Conservation (phyloP, 2,888 invertebrate genomes). For the Copidosoma aretas region DNA sequence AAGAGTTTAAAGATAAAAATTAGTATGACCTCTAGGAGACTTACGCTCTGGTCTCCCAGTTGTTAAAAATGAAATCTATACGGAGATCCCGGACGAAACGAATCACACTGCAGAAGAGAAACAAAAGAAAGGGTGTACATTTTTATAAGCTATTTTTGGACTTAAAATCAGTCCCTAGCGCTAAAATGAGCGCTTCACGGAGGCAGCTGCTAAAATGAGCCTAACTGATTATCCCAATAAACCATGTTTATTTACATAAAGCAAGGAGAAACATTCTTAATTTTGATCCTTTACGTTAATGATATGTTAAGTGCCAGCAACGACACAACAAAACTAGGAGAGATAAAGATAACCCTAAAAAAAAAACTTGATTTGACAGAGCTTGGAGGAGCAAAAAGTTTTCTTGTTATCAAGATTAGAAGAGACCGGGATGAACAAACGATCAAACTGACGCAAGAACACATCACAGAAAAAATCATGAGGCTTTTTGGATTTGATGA, state of each 20-base stretch:
- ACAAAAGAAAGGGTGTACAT: conserved; percentile 33
- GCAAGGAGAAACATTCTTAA: neutral
- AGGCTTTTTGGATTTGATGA: neutral
- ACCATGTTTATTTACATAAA: conserved; percentile 37
- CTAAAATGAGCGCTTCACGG: conserved; percentile 33
- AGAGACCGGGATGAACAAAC: conserved; percentile 10
- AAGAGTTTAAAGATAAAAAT: neutral
- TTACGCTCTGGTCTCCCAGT: neutral
- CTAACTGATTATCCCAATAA: conserved; percentile 30
- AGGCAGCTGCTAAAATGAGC: conserved; percentile 29
- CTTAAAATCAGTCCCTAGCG: conserved; percentile 32
- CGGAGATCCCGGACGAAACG: conserved; percentile 36
- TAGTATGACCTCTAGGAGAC: neutral
- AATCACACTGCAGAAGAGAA: conserved; percentile 3
- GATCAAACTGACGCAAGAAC: neutral
- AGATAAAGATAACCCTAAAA: conserved; percentile 25
- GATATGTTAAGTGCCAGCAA: conserved; percentile 14
- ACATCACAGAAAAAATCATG: neutral
- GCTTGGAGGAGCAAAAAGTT: conserved; percentile 33
- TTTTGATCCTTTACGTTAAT: conserved; percentile 4
- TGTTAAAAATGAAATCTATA: conserved; percentile 27
- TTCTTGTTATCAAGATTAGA: conserved; percentile 26
- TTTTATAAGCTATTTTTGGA: conserved; percentile 36
- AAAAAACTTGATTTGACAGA: conserved; percentile 38
- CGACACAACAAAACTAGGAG: neutral